Conservation (phyloP, 2,888 invertebrate species). For the Plebejus anna region DNA sequence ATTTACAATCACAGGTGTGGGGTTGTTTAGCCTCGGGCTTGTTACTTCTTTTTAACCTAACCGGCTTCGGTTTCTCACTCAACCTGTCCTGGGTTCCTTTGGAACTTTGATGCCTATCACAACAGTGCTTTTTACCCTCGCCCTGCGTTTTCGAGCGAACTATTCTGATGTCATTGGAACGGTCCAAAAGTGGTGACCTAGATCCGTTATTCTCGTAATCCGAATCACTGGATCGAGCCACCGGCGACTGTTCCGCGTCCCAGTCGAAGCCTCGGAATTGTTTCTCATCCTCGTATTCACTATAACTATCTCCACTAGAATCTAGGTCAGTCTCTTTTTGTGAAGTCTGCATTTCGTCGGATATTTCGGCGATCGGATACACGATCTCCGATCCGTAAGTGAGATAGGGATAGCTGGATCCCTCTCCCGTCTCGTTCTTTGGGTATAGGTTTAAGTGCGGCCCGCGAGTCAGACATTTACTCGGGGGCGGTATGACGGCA, state of each 20-base stretch:
- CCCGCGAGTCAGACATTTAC: slow-evolving; percentile 84
- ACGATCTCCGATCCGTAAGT: slow-evolving; percentile 87
- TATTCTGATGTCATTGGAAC: slow-evolving; percentile 66
- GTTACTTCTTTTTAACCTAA: slow-evolving; percentile 66
- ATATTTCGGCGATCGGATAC: slow-evolving; percentile 92
- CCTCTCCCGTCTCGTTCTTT: slow-evolving; percentile 83
- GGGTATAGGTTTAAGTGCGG: slow-evolving; percentile 85
- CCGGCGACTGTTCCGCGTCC: slow-evolving; percentile 71
- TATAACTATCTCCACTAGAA: slow-evolving; percentile 81
- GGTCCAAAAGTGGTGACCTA: slow-evolving; percentile 83
- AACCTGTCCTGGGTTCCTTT: slow-evolving; percentile 55
- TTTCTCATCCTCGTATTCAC: slow-evolving; percentile 82
- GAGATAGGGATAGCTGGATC: slow-evolving; percentile 85
- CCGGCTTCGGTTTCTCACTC: slow-evolving; percentile 64
- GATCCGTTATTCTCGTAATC: slow-evolving; percentile 85
- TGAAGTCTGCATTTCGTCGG: slow-evolving; percentile 87
- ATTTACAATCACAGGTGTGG: slow-evolving; percentile 60
- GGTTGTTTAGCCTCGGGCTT: slow-evolving; percentile 57
- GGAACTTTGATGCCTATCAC: slow-evolving; percentile 54
- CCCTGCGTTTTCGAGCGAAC: slow-evolving; percentile 61
- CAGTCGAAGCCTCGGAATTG: slow-evolving; percentile 75
- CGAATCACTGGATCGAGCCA: slow-evolving; percentile 80
- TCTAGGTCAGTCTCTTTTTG: slow-evolving; percentile 82
- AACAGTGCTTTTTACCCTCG: slow-evolving; percentile 64
- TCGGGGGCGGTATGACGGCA: slow-evolving; percentile 83